Base-by-base conservation (phyloP, 2,113 vertebrate species). In the Daubentonia madagascariensis region DNA sequence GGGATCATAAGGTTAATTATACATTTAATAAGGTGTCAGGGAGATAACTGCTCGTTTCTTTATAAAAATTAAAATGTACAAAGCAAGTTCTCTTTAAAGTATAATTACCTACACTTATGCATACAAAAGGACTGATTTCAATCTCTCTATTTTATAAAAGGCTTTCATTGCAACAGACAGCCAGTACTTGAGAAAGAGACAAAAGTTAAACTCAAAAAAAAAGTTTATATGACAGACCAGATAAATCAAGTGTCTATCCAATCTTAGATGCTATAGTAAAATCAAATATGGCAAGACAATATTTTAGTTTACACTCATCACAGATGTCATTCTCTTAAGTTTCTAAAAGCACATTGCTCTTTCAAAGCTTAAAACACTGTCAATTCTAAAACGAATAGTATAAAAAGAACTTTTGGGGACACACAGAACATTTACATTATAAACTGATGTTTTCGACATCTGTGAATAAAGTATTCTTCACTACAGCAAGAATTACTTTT, bases 1-100 rank as follows among this genome's bases (percentile, higher is more conserved):
- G 98, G 98, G 99, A 99, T 99, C 98, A 99, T 99, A 99, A 99
- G 99, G 99, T 99, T 99, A 99, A 99, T 99, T 99, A 99, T 99
- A 99, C 99, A 99, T 99, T 99, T 99, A 99, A 99, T 99, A 99
- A 99, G 99, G 99, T 99, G 99, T 99, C 99, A 99, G 99, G 98
- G 99, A 99, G 99, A 99, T 99, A 99, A 99, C 99, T 99, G 98
- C 99, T 99, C 98, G 97, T 99, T 99, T 99, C 99, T 99, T 99
- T 99, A 99, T 99, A 99, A 99, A 99, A 99, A 99, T 99, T 99
- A 99, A 99, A 99, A 99, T 99, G 99, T 99, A 99, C 99, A 99
- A 99, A 99, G 99, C 98, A 99, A 98, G 99, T 99, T 99, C 99
- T 98, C 99, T 99, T 99, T 99, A 99, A 99, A 99, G 99, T 99